Evolutionary conservation across 2,113 vertebrate genomes (phyloP), one percentile per base, ranked within the genome.

Genomic region (Pollachius pollachius): DNA sequence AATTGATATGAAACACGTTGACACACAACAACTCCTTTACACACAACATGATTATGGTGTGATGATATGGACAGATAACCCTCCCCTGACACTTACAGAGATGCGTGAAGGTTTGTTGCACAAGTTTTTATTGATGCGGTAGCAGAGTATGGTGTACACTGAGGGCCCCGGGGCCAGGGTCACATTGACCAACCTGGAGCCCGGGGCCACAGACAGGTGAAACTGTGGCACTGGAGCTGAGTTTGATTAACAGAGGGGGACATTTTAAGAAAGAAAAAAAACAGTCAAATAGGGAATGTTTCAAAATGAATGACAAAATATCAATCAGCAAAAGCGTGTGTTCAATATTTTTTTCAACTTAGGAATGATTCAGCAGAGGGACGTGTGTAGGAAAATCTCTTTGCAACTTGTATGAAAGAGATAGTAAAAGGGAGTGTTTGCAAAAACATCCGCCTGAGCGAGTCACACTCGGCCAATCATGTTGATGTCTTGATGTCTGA

Each of bases 181-280:
- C 13, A 92, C 72, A 1, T 5, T 64, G 62, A 92, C 27, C 27
- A 67, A 78, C 64, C 81, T 89, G 4, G 81, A 64, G 0, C 17
- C 58, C 1, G 1, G 30, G 62, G 90, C 76, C 64, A 85, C 68
- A 2, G 76, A 80, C 54, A 89, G 5, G 0, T 69, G 17, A 66
- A 83, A 88, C 15, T 68, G 15, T 59, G 89, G 89, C 1, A 69
- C 11, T 17, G 69, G 67, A 64, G 79, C 84, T 80, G 58, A 37
- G 9, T 37, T 57, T 1, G 4, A 57, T 9, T 16, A 13, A 5
- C 54, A 57, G 54, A 57, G 54, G 15, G 13, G 12, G n/a, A 41
- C n/a, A 15, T 34, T 34, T 34, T 34, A 34, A 34, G 4, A 34
- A 34, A 34, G 30, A 34, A 34, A 34, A 34, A 41, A 66, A 2